Conservation (phyloP, 1,140 invertebrate species). For the Rhagoletis zephyria region DNA sequence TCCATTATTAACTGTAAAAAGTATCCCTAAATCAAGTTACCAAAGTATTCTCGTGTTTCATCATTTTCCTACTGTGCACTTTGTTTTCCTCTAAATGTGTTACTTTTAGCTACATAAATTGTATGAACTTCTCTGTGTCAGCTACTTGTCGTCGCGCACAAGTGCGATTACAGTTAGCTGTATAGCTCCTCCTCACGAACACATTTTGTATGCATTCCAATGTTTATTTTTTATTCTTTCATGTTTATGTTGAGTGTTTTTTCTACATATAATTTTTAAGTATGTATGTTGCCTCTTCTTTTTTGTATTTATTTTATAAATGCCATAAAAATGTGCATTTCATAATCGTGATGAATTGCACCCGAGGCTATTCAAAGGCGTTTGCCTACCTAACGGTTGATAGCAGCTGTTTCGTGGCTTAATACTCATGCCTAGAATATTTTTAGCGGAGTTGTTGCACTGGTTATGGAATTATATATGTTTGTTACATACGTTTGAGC, state of each 20-base stretch:
- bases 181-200: constrained; percentile 4
- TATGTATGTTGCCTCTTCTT: neutral
- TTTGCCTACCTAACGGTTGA: constrained; percentile 18
- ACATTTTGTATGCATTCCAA: constrained; percentile 12
- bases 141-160: constrained; percentile 49
- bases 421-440: constrained; percentile 13
- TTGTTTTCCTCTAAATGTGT: neutral
- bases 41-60: neutral
- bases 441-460: constrained; percentile 5
- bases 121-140: constrained; percentile 18
- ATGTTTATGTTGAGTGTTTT: neutral
- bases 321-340: constrained; percentile 48
- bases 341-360: constrained; percentile 49
- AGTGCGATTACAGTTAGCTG: constrained; percentile 47
- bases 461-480: neutral
- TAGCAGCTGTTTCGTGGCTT: neutral
- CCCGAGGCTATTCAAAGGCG: constrained; percentile 39
- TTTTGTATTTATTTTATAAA: constrained; percentile 37
- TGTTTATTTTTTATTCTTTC: neutral
- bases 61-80: neutral
- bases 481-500: neutral
- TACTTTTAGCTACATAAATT: neutral
- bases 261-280: neutral
- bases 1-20: no score
- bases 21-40: no score